These are phyloP conservation scores for Eupithecia tripunctaria DNA, from an alignment of 2,888 invertebrate species.

Conservation along the genomic window DNA sequence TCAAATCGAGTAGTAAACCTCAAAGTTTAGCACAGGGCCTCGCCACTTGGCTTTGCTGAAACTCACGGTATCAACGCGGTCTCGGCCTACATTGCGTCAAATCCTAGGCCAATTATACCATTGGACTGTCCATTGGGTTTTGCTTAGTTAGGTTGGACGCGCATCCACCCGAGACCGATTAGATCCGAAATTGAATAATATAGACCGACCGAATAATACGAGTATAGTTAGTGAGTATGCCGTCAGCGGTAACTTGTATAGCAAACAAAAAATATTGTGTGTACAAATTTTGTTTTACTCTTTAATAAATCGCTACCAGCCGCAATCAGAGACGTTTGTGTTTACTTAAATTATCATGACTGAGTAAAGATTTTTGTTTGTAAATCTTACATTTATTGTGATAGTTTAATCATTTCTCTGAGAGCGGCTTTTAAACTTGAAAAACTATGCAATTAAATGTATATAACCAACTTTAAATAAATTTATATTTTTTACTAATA, in stretches of 20 bases:
- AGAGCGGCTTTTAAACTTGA: too few relatives aligned
- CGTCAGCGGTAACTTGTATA: neutral
- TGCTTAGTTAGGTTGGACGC: neutral
- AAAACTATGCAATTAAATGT: too few relatives aligned
- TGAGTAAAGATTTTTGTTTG: too few relatives aligned
- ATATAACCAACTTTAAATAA: too few relatives aligned
- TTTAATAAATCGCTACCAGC: too few relatives aligned
- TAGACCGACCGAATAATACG: neutral
- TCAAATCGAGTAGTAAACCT: constrained; percentile 61
- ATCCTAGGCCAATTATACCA: constrained; percentile 8
- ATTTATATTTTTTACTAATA: neutral
- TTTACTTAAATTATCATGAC: too few relatives aligned
- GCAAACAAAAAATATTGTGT: too few relatives aligned
- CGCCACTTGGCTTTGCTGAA: constrained; percentile 61
- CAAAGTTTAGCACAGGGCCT: constrained; percentile 55
- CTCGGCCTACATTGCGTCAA: constrained; percentile 35
- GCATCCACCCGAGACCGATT: constrained; percentile 1
- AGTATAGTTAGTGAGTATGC: neutral
- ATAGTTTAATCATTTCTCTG: too few relatives aligned
- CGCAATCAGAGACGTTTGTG: too few relatives aligned
- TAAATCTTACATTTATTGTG: too few relatives aligned
- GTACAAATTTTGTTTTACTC: too few relatives aligned
- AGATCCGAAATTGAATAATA: neutral
- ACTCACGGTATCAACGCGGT: constrained; percentile 60
- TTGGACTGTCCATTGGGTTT: constrained; percentile 20